Percentiles rank a stretch among this genome's conserved stretches.
These are phyloP conservation scores for Agrotis segetum DNA, from an alignment of 2,888 invertebrate species.

Conservation along the genomic window DNA sequence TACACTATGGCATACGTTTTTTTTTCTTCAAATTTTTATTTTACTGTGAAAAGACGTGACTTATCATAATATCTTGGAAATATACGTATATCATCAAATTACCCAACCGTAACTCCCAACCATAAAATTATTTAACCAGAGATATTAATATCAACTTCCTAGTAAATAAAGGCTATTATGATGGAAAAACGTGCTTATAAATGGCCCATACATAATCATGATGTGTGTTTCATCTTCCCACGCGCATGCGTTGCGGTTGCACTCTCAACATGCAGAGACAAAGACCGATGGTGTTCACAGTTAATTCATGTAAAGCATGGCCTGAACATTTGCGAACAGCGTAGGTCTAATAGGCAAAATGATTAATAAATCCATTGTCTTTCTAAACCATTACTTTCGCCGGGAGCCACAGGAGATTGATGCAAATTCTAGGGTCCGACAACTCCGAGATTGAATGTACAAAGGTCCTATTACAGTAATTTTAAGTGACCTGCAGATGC, in stretches of 20 bases:
- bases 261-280: constrained; percentile 41
- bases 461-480: constrained; percentile 34
- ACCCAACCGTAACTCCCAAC: constrained; percentile 7
- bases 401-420: constrained; percentile 50
- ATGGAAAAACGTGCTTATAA: constrained; percentile 67
- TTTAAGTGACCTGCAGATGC: constrained; percentile 52
- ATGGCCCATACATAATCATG: constrained; percentile 71
- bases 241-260: constrained; percentile 65
- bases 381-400: constrained; percentile 43
- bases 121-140: constrained; percentile 38
- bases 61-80: background rate
- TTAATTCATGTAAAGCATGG: constrained; percentile 44
- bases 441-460: constrained; percentile 24
- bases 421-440: constrained; percentile 43
- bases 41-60: too few relatives aligned
- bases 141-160: constrained; percentile 61
- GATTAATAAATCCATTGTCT: constrained; percentile 57
- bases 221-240: constrained; percentile 72
- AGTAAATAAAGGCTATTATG: constrained; percentile 67
- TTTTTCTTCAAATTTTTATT: background rate
- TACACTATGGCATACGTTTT: background rate
- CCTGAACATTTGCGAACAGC: constrained; percentile 32
- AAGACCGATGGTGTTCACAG: constrained; percentile 54
- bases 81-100: constrained; percentile 4
- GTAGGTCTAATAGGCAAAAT: constrained; percentile 29